Conservation (phyloP, 2,113 vertebrate species). For the Psammodynastes pulverulentus region DNA sequence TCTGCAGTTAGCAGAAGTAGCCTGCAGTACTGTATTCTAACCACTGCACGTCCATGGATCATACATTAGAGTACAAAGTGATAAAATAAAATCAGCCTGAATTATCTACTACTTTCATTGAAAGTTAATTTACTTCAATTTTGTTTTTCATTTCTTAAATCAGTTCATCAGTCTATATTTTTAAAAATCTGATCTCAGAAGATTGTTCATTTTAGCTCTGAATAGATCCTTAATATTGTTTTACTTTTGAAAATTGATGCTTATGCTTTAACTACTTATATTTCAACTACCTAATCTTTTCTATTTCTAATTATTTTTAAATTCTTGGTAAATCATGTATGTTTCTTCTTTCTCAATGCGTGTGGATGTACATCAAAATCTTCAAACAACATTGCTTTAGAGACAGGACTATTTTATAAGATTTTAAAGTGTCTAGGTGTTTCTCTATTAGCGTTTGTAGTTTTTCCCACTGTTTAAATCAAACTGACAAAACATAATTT, state of each 20-base stretch:
- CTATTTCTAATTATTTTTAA: constrained; percentile 50
- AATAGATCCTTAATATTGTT: not conserved
- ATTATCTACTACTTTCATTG: not conserved
- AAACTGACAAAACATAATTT: constrained; percentile 46
- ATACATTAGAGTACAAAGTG: too few species aligned
- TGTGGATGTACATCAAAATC: constrained; percentile 45
- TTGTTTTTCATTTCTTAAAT: not conserved
- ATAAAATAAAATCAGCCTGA: not conserved
- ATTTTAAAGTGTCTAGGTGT: constrained; percentile 38
- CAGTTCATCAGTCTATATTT: not conserved
- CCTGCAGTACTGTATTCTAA: too few species aligned
- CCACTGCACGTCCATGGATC: too few species aligned
- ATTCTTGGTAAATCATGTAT: constrained; percentile 50
- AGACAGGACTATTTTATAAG: constrained; percentile 50
- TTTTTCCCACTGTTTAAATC: constrained; percentile 40
- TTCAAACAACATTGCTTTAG: constrained; percentile 44
- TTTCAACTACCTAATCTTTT: constrained; percentile 54
- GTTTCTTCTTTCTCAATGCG: constrained; percentile 39
- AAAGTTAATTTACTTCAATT: not conserved
- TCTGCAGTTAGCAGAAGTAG: too few species aligned
- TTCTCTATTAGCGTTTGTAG: constrained; percentile 38
- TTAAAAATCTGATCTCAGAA: not conserved
- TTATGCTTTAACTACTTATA: constrained; percentile 30
- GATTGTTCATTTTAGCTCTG: not conserved
- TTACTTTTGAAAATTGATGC: constrained; percentile 45